Conservation (phyloP, 2,113 vertebrate genomes). For the Mohoua ochrocephala region DNA sequence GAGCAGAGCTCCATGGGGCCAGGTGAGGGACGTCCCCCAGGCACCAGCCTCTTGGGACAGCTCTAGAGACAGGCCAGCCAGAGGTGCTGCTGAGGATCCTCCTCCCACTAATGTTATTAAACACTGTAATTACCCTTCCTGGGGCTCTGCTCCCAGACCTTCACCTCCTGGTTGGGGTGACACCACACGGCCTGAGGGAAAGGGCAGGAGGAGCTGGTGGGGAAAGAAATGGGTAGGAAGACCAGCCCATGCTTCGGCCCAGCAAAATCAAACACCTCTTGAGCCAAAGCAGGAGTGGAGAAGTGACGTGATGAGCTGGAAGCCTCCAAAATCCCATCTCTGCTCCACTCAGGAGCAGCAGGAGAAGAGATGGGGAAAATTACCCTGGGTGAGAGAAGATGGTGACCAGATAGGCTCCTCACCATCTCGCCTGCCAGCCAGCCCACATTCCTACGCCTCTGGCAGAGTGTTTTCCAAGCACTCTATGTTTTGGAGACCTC, state of each 20-base stretch:
- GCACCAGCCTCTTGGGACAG: neutral
- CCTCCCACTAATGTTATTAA: neutral
- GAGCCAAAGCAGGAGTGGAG: neutral
- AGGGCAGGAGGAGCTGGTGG: neutral
- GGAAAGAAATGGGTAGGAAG: neutral
- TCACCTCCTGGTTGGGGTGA: neutral
- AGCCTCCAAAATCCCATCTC: neutral
- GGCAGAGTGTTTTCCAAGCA: neutral
- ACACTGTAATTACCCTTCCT: neutral
- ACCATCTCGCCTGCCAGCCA: neutral
- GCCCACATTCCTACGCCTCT: neutral
- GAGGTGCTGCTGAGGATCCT: neutral
- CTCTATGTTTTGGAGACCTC: conserved; percentile 15
- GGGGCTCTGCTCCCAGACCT: neutral
- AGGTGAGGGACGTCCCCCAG: neutral
- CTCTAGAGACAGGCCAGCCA: neutral
- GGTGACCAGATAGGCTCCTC: neutral
- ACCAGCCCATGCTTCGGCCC: neutral
- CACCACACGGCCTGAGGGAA: neutral
- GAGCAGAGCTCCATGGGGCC: neutral
- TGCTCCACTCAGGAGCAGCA: neutral
- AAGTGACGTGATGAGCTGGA: neutral
- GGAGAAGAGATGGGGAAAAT: neutral
- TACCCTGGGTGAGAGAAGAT: neutral
- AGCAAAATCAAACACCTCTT: neutral